Evolutionary conservation across 2,113 vertebrate species (phyloP), one percentile per base, ranked within the genome.

Genomic region (Archilochus colubris): DNA sequence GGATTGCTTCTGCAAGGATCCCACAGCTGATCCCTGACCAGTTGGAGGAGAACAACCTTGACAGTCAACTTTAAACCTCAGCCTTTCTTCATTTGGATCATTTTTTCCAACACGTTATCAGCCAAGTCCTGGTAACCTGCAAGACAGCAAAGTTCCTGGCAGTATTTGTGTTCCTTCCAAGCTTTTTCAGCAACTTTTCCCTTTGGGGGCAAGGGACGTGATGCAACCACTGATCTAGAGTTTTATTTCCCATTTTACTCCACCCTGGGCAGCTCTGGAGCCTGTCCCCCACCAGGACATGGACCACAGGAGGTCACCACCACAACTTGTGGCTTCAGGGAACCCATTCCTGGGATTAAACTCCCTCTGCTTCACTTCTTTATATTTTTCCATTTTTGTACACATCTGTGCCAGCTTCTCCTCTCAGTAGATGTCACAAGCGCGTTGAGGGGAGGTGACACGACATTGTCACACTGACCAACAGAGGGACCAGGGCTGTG

Each of bases 301-400:
- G 11, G 8, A 33, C 15, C 75, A 16, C 14, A 21, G 38, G 38
- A 69, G 28, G 9, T 30, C 68, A 31, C 30, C 51, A 16, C 9
- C 51, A 43, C 51, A 43, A 4, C 19, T 23, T 9, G 14, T 0
- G 0, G 14, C 40, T 28, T 18, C 22, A 18, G 55, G 22, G 30
- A 88, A 25, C 22, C 1, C 5, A 0, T 12, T 61, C 25, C 8
- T 4, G 3, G 20, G 9, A 4, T 27, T 58, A 18, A n/a, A n/a
- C 14, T 53, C 8, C 1, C 12, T 43, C 11, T 13, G 13, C 17
- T 38, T 48, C 2, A 6, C 1, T 6, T 8, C 2, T 11, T n/a
- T 27, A 16, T 20, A 40, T 40, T 40, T 40, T 40, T 40, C 40
- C 40, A 12, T 40, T 40, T 40, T 40, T 40, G 9, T 5, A 3